phyloP scores from a whole-genome alignment of 2,113 vertebrate species.

The Barnardius zonarius region DNA sequence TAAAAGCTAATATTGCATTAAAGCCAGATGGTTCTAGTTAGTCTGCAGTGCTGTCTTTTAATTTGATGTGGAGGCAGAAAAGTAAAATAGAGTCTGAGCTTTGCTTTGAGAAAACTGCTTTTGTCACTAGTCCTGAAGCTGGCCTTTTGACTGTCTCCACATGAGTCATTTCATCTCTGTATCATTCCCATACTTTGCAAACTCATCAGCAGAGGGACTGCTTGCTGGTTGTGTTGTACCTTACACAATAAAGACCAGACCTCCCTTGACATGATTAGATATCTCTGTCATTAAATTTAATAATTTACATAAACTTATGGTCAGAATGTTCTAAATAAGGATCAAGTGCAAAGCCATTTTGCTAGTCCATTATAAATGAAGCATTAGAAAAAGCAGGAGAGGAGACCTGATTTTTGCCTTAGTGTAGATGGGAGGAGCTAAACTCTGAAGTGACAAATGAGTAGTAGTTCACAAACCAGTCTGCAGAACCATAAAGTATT shows the following conservation, averaged over 20 bases:
- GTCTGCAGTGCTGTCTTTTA: not conserved
- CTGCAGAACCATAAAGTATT: not conserved
- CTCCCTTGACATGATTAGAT: not conserved
- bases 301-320: not conserved
- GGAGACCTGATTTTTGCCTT: not conserved
- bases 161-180: not conserved
- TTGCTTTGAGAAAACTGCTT: not conserved
- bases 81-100: not conserved
- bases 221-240: not conserved
- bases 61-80: not conserved
- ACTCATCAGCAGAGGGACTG: not conserved
- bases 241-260: not conserved
- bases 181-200: not conserved
- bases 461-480: not conserved
- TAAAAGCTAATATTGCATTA: not conserved
- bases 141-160: not conserved
- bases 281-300: not conserved
- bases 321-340: not conserved
- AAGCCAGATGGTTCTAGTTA: slow-evolving; percentile 4
- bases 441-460: not conserved
- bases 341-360: not conserved
- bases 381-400: not conserved
- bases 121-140: not conserved
- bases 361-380: not conserved
- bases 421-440: not conserved